phyloP scores from a whole-genome alignment of 2,113 vertebrate genomes.

The Empidonax alnorum region DNA sequence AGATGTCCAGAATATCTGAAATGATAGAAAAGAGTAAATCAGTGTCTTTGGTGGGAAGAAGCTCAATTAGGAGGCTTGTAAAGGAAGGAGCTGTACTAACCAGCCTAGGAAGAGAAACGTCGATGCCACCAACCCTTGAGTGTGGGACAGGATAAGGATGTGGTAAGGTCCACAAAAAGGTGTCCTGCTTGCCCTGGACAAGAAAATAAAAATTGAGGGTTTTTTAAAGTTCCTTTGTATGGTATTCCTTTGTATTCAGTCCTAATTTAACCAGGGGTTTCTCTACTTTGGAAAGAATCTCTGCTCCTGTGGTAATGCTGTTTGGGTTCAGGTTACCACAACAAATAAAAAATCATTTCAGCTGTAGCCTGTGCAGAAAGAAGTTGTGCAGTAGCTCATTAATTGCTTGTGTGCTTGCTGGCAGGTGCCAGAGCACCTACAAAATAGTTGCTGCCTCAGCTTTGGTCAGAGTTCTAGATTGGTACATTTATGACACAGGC shows the following conservation, averaged over 20 bases:
- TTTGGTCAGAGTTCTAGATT: not conserved
- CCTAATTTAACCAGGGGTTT: not conserved
- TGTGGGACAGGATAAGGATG: not conserved
- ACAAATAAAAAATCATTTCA: not conserved
- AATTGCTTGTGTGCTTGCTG: not conserved
- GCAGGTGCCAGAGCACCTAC: not conserved
- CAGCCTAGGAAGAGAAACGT: not conserved
- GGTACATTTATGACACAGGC: not conserved
- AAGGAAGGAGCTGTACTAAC: not conserved
- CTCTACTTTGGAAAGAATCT: not conserved
- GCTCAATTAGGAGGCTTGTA: not conserved
- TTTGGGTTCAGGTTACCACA: not conserved
- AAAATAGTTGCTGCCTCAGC: not conserved
- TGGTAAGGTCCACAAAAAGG: not conserved
- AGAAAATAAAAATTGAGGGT: not conserved
- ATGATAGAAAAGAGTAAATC: not conserved
- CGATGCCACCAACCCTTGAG: not conserved
- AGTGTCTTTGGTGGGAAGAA: not conserved
- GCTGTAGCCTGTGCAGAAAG: not conserved
- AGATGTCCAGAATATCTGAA: not conserved
- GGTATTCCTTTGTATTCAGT: not conserved
- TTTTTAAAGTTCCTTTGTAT: not conserved
- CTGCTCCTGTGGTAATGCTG: not conserved
- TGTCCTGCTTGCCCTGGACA: not conserved
- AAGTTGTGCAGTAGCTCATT: not conserved